Evolutionary conservation across 1,140 invertebrate species (phyloP), one percentile per base, ranked within the genome.

Genomic region (Drosophila kohkoa): DNA sequence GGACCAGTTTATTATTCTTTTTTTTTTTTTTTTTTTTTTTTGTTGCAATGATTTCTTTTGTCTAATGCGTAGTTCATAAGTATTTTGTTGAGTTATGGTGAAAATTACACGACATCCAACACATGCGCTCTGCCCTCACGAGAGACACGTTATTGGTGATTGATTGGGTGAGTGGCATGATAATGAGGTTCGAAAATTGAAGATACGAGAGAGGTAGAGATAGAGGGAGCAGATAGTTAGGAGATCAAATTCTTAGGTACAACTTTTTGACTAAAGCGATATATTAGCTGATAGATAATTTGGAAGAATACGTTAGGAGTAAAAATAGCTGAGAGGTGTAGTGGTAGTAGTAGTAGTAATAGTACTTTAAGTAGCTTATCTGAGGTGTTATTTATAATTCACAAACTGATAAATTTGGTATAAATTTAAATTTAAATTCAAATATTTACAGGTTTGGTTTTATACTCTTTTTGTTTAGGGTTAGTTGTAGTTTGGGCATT

Each of bases 111-210:
- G 79, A 92, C 91, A 92, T 92, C 91, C 92, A 92, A 92, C 92
- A 92, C 92, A 92, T 92, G 90, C 92, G 91, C 92, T 92, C 92
- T 92, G 92, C 91, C 91, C 91, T 91, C 79, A 82, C 77, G 78
- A 86, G 80, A 90, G 86, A 90, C 86, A 91, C 85, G 88, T 80
- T 90, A 89, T 83, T 88, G 82, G 87, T 67, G 74, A 77, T 78
- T 76, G 68, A 67, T 75, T 80, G 73, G 82, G 79, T 81, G 65
- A 77, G 66, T 89, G 81, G 65, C 49, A 74, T 74, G 66, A 69
- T 62, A 62, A 55, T 69, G 63, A 80, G 73, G 59, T 75, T 54
- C 60, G 60, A 64, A 38, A 79, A 32, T 25, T 76, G 28, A 66
- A 79, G 54, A 58, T 32, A 49, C 35, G 43, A 73, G 60, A 67